These are phyloP conservation scores for Passer domesticus DNA, from an alignment of 2,113 vertebrate species.

Conservation along the genomic window DNA sequence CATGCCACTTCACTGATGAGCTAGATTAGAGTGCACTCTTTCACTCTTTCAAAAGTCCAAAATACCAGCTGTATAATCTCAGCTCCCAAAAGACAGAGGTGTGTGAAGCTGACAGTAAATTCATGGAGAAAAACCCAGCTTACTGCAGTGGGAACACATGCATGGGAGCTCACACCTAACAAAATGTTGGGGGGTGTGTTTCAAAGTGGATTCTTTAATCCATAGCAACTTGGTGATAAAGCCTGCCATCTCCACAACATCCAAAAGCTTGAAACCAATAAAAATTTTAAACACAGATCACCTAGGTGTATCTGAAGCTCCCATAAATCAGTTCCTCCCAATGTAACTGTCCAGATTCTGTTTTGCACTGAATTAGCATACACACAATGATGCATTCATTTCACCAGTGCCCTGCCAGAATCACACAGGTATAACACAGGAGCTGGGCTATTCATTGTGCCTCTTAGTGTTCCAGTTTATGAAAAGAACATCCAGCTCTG, in stretches of 20 bases:
- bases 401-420: neutral
- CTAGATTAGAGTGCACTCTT: neutral
- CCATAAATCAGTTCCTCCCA: neutral
- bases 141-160: neutral
- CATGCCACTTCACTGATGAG: neutral
- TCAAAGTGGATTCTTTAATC: neutral
- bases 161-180: neutral
- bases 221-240: neutral
- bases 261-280: neutral
- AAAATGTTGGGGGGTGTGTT: neutral
- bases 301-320: neutral
- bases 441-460: neutral
- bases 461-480: neutral
- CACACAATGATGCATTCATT: rapidly evolving
- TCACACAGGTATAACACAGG: neutral
- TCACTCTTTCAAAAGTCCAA: neutral
- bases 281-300: neutral
- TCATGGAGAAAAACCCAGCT: neutral
- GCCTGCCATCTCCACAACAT: neutral
- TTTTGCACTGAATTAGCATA: neutral
- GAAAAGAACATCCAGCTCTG: neutral
- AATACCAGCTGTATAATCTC: neutral
- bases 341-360: neutral
- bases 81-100: neutral
- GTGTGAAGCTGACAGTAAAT: neutral